A percentile compares a stretch with the other conserved stretches of the same genome.
Conservation (phyloP, 2,888 invertebrate genomes). For the Caenorhabditis afra region DNA sequence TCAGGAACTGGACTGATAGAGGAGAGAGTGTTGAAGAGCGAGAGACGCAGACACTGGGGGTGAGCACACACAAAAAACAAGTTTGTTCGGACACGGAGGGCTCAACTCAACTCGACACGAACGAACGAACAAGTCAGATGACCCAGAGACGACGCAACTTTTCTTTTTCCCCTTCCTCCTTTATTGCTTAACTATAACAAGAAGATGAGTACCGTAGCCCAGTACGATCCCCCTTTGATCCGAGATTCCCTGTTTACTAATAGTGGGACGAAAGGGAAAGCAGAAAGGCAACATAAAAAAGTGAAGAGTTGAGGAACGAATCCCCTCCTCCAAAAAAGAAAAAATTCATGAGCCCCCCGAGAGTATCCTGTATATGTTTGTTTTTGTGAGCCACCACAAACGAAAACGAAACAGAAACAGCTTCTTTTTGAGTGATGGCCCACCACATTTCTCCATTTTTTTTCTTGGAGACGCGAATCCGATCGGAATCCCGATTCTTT, state of each 20-base stretch:
- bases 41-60: slow-evolving; percentile 26
- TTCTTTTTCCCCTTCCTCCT: not conserved
- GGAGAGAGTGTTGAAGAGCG: slow-evolving; percentile 6
- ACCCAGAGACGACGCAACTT: slow-evolving; percentile 11
- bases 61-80: slow-evolving; percentile 36
- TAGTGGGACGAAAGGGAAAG: not conserved
- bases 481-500: too few relatives aligned
- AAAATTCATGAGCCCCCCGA: slow-evolving; percentile 1
- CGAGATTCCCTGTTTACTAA: not conserved
- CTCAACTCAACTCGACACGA: slow-evolving; percentile 6
- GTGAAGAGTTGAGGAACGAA: too few relatives aligned
- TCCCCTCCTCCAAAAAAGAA: too few relatives aligned
- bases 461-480: too few relatives aligned
- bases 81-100: slow-evolving; percentile 36
- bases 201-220: slow-evolving; percentile 12
- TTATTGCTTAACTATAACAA: not conserved
- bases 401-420: not conserved
- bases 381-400: too few relatives aligned
- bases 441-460: not conserved
- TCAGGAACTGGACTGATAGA: not conserved
- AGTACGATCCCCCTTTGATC: too few relatives aligned
- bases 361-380: not conserved
- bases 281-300: not conserved
- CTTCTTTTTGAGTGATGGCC: not conserved
- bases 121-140: slow-evolving; percentile 24